Conservation (phyloP, 2,888 invertebrate species). For the Hypolimnas misippus region DNA sequence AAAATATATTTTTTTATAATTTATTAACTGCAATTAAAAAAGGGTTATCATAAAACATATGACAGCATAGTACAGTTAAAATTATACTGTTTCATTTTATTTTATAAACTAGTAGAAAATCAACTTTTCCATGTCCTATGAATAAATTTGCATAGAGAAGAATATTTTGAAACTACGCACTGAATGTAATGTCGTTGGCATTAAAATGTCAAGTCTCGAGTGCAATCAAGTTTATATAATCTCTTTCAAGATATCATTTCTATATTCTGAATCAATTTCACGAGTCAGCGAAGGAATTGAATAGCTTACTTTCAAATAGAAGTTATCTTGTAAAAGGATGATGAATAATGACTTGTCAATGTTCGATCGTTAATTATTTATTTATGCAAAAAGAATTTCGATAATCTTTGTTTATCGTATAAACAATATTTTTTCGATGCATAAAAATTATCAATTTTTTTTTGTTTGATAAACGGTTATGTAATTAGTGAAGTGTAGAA, state of each 20-base stretch:
- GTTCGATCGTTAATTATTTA: conserved; percentile 53
- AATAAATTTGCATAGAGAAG: conserved; percentile 9
- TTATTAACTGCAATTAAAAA: neutral
- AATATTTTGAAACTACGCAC: conserved; percentile 10
- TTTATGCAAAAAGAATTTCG: conserved; percentile 35
- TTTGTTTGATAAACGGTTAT: no score
- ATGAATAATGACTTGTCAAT: conserved; percentile 55
- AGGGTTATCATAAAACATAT: neutral
- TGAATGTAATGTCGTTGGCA: neutral
- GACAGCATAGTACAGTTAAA: neutral
- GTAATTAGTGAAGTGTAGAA: no score
- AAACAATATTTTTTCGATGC: neutral
- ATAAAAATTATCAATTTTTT: neutral
- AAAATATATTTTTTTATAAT: no score
- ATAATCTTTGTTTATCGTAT: neutral
- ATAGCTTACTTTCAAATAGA: conserved; percentile 52
- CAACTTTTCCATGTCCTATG: conserved; percentile 4
- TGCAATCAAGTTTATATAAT: conserved; percentile 15
- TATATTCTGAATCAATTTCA: conserved; percentile 28
- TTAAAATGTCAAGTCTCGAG: conserved; percentile 13
- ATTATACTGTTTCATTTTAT: conserved; percentile 3
- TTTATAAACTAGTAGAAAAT: conserved; percentile 4
- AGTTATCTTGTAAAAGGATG: conserved; percentile 49
- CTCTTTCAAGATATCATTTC: conserved; percentile 10
- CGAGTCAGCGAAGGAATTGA: conserved; percentile 30